Conservation (phyloP, 2,888 invertebrate species). For the Notodonta dromedarius region DNA sequence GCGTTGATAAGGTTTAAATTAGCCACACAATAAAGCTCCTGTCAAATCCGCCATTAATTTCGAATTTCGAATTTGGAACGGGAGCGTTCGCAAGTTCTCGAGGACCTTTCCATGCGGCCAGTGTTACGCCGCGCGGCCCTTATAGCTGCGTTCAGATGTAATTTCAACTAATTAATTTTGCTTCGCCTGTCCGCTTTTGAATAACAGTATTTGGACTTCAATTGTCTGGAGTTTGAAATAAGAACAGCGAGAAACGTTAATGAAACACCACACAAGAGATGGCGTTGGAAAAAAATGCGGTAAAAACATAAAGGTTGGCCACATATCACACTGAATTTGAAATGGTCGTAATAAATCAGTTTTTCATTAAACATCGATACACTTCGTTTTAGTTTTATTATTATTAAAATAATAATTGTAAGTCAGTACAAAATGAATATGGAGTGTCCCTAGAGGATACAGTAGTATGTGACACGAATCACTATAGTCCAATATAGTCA, state of each 20-base stretch:
- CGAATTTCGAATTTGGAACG: constrained; percentile 79
- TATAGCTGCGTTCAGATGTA: constrained; percentile 27
- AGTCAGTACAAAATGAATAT: not conserved
- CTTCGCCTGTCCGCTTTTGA: constrained; percentile 39
- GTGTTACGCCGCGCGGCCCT: constrained; percentile 27
- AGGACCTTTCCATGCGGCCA: constrained; percentile 22
- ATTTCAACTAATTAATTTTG: constrained; percentile 63
- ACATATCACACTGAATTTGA: constrained; percentile 3
- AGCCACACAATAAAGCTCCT: constrained; percentile 81
- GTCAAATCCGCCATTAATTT: constrained; percentile 84
- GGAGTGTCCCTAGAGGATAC: too few species aligned
- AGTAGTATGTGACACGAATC: too few species aligned
- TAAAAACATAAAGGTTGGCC: not conserved
- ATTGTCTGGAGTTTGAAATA: constrained; percentile 40
- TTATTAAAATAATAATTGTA: not conserved
- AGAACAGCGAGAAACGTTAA: constrained; percentile 31
- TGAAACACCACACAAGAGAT: constrained; percentile 36
- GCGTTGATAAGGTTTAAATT: constrained; percentile 83
- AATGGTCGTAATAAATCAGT: constrained; percentile 21
- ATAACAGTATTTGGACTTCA: constrained; percentile 45
- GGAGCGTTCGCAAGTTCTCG: constrained; percentile 60
- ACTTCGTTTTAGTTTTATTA: not conserved
- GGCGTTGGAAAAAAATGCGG: not conserved
- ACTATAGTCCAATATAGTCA: too few species aligned
- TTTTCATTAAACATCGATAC: constrained; percentile 13